Evolutionary conservation across 2,113 vertebrate genomes (phyloP).

Genomic region (Carlito syrichta): DNA sequence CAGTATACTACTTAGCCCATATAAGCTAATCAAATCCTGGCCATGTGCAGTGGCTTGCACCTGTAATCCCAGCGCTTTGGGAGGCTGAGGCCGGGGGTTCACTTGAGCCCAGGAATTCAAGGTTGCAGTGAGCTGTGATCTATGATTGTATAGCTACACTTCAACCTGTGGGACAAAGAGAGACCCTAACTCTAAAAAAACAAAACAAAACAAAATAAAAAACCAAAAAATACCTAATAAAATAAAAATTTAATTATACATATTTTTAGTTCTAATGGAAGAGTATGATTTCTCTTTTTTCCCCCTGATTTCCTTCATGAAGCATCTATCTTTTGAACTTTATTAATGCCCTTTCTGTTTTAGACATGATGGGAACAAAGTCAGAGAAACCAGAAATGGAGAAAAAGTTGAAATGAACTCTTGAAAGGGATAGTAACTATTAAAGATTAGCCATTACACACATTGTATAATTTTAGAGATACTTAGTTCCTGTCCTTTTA

Average conservation of each 20-base stretch:
- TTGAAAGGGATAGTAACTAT: neutral
- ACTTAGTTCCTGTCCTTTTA: neutral
- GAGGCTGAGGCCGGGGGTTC: too few relatives aligned
- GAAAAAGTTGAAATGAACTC: neutral
- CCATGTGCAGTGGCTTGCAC: too few relatives aligned
- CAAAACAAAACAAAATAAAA: too few relatives aligned
- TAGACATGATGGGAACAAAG: neutral
- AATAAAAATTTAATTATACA: neutral
- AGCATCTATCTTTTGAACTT: neutral
- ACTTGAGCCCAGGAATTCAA: too few relatives aligned
- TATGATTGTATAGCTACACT: too few relatives aligned
- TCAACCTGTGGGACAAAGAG: too few relatives aligned
- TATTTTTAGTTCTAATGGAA: neutral
- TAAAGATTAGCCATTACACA: neutral
- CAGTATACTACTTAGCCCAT: neutral
- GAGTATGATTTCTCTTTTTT: neutral
- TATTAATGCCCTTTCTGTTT: neutral
- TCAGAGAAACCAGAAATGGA: neutral
- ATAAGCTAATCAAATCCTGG: neutral
- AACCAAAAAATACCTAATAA: too few relatives aligned
- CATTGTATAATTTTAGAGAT: neutral
- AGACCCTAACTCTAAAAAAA: too few relatives aligned
- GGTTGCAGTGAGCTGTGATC: too few relatives aligned
- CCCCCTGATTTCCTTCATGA: constrained; percentile 6
- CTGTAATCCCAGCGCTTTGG: too few relatives aligned